Evolutionary conservation across 2,888 invertebrate genomes (phyloP).

Genomic region (Platycnemis pennipes): DNA sequence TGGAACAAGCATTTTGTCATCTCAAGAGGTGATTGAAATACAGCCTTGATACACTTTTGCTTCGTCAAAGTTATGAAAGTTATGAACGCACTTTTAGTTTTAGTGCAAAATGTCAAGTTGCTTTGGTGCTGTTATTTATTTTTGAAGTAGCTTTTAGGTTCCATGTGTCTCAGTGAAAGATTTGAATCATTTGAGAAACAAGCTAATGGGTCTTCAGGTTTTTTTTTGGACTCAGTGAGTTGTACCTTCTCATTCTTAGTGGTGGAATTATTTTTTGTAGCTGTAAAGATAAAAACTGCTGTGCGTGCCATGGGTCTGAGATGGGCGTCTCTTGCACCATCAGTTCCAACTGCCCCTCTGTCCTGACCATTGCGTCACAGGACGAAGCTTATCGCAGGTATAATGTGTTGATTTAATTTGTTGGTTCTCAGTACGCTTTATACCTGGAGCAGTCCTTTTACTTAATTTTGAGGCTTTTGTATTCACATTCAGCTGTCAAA

Average conservation of each 20-base stretch:
- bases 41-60: neutral
- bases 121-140: neutral
- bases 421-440: slow-evolving; percentile 58
- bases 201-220: neutral
- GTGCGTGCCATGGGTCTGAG: slow-evolving; percentile 74
- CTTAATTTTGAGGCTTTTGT: slow-evolving; percentile 39
- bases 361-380: slow-evolving; percentile 75
- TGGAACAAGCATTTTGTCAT: slow-evolving; percentile 28
- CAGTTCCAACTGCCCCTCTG: slow-evolving; percentile 75
- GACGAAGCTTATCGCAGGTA: slow-evolving; percentile 75
- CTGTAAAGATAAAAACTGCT: slow-evolving; percentile 76
- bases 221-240: neutral
- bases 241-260: slow-evolving; percentile 51
- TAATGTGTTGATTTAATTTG: slow-evolving; percentile 54
- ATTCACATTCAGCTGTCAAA: slow-evolving; percentile 32
- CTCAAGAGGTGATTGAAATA: slow-evolving; percentile 21
- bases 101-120: slow-evolving; percentile 1
- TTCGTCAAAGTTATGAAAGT: neutral
- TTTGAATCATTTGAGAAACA: neutral
- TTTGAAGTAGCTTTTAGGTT: neutral
- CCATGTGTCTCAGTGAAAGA: neutral
- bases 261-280: slow-evolving; percentile 72
- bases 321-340: slow-evolving; percentile 71
- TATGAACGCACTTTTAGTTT: slow-evolving; percentile 43
- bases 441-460: slow-evolving; percentile 40